These are phyloP conservation scores for Orientallactaga bullata DNA, from an alignment of 2,113 vertebrate species.

Conservation along the genomic window DNA sequence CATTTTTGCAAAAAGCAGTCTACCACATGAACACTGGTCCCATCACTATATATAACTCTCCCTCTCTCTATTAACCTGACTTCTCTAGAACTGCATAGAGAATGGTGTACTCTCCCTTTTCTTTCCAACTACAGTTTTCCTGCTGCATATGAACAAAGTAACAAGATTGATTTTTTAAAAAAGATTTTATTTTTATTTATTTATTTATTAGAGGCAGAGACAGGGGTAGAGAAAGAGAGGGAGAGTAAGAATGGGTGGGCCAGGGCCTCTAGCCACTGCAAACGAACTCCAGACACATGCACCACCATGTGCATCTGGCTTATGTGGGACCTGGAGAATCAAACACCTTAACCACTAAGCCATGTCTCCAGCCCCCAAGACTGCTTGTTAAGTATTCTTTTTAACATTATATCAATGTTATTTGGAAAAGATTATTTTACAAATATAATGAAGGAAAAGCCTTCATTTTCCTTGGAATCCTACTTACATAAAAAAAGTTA, in stretches of 20 bases:
- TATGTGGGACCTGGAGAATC: too few relatives aligned
- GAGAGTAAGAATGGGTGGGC: too few relatives aligned
- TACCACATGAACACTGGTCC: background rate
- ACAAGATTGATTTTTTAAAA: too few relatives aligned
- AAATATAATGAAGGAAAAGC: background rate
- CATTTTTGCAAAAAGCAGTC: slow-evolving; percentile 30
- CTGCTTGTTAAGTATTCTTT: background rate
- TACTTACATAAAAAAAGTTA: background rate
- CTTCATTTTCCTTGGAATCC: slow-evolving; percentile 20
- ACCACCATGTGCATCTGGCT: too few relatives aligned
- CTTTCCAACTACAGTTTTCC: slow-evolving; percentile 24
- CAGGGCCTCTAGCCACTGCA: too few relatives aligned
- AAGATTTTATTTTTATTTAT: too few relatives aligned
- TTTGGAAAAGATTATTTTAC: slow-evolving; percentile 50
- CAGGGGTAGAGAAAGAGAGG: too few relatives aligned
- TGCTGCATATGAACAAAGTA: slow-evolving; percentile 34
- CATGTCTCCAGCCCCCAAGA: too few relatives aligned
- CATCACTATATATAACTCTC: background rate
- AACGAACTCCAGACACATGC: too few relatives aligned
- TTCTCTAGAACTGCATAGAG: background rate
- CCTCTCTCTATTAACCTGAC: background rate
- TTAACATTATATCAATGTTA: slow-evolving; percentile 32
- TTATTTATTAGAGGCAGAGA: too few relatives aligned
- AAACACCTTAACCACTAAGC: too few relatives aligned
- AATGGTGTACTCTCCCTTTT: slow-evolving; percentile 16